Conservation (phyloP, 2,888 invertebrate genomes). For the Spodoptera exigua region DNA sequence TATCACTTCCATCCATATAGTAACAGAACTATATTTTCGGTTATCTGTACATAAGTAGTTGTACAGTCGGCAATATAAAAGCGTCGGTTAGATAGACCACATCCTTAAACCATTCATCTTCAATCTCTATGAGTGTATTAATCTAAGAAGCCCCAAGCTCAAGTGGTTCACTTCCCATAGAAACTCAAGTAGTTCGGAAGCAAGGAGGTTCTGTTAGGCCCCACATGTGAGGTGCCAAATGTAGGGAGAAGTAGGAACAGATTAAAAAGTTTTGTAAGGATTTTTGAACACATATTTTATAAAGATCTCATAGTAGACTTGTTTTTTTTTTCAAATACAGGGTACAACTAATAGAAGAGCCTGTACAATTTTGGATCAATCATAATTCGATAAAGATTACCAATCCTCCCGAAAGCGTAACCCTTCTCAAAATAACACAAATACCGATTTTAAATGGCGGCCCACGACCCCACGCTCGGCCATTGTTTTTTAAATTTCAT, state of each 20-base stretch:
- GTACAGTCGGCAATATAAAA: constrained; percentile 29
- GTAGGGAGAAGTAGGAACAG: constrained; percentile 3
- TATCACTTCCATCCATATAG: constrained; percentile 1
- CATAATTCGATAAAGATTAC: constrained; percentile 3
- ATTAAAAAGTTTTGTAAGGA: too few species aligned
- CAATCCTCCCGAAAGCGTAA: constrained; percentile 23
- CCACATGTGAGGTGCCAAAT: constrained; percentile 35
- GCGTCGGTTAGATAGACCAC: constrained; percentile 33
- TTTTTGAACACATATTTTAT: too few species aligned
- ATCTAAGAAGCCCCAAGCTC: constrained; percentile 44
- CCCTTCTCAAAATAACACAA: constrained; percentile 39
- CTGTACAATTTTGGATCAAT: not conserved
- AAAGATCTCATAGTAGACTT: too few species aligned
- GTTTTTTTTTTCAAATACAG: not conserved
- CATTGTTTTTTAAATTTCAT: constrained; percentile 78
- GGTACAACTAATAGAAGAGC: not conserved
- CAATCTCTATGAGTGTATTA: constrained; percentile 57
- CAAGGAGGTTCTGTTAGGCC: constrained; percentile 42
- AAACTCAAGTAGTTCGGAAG: constrained; percentile 48
- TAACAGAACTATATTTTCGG: constrained; percentile 1
- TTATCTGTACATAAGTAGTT: constrained; percentile 19
- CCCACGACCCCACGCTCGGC: constrained; percentile 56
- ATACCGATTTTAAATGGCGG: constrained; percentile 51
- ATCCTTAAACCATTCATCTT: constrained; percentile 48
- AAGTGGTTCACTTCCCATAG: constrained; percentile 58